A percentile compares a stretch with the other conserved stretches of the same genome.
Conservation (phyloP, 92 coral and sea anemone genomes). For the Zoanthus solanderi region DNA sequence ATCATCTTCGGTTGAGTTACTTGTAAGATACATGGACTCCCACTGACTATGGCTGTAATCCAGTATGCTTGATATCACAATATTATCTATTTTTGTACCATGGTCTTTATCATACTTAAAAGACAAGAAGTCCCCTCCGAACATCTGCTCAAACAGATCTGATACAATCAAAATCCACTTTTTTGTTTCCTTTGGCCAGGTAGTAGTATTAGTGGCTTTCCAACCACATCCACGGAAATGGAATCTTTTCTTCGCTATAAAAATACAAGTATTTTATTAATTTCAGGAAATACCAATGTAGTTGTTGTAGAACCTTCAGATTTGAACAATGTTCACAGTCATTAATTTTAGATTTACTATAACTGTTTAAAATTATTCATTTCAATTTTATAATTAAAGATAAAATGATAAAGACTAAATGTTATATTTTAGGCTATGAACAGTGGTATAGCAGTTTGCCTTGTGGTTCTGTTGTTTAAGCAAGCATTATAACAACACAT, state of each 20-base stretch:
- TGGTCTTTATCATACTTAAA: conserved; percentile 33
- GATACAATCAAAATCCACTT: conserved; percentile 13
- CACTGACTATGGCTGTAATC: conserved; percentile 33
- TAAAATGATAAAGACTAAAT: neutral
- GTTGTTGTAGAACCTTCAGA: neutral
- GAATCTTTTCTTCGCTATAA: conserved; percentile 23
- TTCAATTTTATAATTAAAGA: neutral
- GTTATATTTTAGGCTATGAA: neutral
- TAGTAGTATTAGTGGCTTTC: neutral
- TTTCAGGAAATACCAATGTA: neutral
- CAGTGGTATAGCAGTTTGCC: neutral
- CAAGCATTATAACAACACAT: neutral
- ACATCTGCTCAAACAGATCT: conserved; percentile 43
- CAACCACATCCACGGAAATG: conserved; percentile 47
- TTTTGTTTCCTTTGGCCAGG: conserved; percentile 25
- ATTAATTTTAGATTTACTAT: neutral
- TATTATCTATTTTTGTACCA: conserved; percentile 33
- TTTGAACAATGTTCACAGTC: neutral
- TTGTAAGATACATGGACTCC: neutral
- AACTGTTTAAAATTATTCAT: too few relatives aligned
- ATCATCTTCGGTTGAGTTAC: neutral
- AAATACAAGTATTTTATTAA: neutral
- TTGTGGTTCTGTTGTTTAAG: neutral
- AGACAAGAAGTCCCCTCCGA: conserved; percentile 31
- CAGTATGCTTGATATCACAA: neutral